Percentiles rank a stretch among this genome's conserved stretches.
Conservation (phyloP, 2,113 vertebrate genomes). For the Labeo catla region DNA sequence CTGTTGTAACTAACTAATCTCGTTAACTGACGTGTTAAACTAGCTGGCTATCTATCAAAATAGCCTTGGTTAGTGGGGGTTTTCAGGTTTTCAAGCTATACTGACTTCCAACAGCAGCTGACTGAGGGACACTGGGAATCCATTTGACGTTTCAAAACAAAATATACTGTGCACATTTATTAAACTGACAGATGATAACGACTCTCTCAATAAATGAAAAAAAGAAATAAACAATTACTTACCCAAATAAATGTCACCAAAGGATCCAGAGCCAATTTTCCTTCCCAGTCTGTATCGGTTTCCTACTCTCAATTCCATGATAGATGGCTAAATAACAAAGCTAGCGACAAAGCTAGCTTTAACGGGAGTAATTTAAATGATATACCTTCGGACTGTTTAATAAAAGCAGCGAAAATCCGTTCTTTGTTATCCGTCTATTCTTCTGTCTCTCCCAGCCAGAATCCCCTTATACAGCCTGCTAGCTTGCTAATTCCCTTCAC, state of each 20-base stretch:
- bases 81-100: constrained; percentile 12
- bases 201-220: not conserved
- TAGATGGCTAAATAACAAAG: constrained; percentile 50
- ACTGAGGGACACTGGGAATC: not conserved
- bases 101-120: constrained; percentile 7
- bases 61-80: not conserved
- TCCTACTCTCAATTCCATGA: constrained; percentile 95
- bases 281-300: constrained; percentile 97
- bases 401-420: constrained; percentile 26
- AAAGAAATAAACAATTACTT: constrained; percentile 63
- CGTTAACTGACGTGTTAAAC: not conserved
- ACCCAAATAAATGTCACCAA: constrained; percentile 98
- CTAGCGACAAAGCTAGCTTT: constrained; percentile 69
- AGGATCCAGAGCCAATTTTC: constrained; percentile 97
- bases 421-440: constrained; percentile 37
- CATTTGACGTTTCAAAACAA: constrained; percentile 20
- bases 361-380: not conserved
- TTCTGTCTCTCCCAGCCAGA: constrained; percentile 26
- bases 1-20: not conserved
- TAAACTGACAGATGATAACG: not conserved
- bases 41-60: not conserved
- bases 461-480: constrained; percentile 49
- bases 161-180: not conserved
- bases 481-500: constrained; percentile 57
- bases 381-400: not conserved